Conservation (phyloP, 2,888 invertebrate species). For the Pristionchus japonicus region DNA sequence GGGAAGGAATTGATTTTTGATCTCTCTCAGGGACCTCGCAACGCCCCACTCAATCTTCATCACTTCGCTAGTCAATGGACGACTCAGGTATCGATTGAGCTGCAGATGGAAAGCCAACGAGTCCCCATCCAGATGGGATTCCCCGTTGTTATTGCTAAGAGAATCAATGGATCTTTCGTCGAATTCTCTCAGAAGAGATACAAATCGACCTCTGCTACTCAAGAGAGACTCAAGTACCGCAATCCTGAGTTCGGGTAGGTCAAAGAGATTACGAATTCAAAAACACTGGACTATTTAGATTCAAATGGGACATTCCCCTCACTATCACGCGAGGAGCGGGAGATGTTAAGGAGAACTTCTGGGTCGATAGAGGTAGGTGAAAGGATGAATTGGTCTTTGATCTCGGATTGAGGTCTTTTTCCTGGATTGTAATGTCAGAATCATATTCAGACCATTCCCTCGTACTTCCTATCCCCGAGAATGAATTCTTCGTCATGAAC, state of each 20-base stretch:
- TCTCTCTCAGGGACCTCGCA: slow-evolving; percentile 16
- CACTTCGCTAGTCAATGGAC: slow-evolving; percentile 46
- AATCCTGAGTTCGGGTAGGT: slow-evolving; percentile 59
- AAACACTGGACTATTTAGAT: background rate
- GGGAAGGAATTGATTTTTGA: background rate
- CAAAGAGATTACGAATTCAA: background rate
- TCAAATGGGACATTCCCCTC: slow-evolving; percentile 47
- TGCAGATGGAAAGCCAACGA: background rate
- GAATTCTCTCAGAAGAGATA: slow-evolving; percentile 35
- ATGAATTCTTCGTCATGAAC: slow-evolving; percentile 26
- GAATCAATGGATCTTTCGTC: slow-evolving; percentile 22
- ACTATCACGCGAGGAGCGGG: background rate
- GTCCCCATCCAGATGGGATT: slow-evolving; percentile 44
- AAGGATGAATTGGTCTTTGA: background rate
- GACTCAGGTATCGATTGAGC: slow-evolving; percentile 17
- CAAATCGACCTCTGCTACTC: slow-evolving; percentile 46
- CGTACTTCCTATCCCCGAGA: background rate
- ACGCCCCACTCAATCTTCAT: background rate
- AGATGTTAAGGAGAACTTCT: slow-evolving; percentile 54
- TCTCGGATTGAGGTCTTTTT: no score
- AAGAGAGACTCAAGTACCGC: slow-evolving; percentile 54
- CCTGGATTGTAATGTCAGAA: no score
- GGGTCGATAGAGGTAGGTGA: slow-evolving; percentile 60
- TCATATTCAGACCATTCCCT: slow-evolving; percentile 23
- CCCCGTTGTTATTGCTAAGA: slow-evolving; percentile 14